These are phyloP conservation scores for Drosophila basisetae DNA, from an alignment of 2,888 invertebrate genomes.

Conservation along the genomic window DNA sequence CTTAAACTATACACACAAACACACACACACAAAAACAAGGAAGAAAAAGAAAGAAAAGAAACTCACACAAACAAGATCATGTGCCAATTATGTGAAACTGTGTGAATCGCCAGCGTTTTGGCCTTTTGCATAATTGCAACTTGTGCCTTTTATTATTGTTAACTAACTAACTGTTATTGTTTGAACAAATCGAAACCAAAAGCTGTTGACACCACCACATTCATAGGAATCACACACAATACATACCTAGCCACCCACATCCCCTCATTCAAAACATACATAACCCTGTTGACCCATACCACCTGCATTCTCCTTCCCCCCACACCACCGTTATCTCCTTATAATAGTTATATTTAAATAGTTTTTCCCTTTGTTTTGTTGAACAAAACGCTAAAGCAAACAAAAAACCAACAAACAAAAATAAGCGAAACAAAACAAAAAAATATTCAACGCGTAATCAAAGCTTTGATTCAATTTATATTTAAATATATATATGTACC, in stretches of 20 bases:
- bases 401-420: slow-evolving; percentile 36
- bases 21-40: background rate
- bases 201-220: slow-evolving; percentile 68
- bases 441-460: slow-evolving; percentile 65
- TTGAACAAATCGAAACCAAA: slow-evolving; percentile 75
- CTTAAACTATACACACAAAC: slow-evolving; percentile 10
- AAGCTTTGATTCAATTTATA: slow-evolving; percentile 78
- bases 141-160: slow-evolving; percentile 78
- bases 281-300: slow-evolving; percentile 20
- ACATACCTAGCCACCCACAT: slow-evolving; percentile 14
- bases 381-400: slow-evolving; percentile 65
- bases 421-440: slow-evolving; percentile 49
- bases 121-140: slow-evolving; percentile 76
- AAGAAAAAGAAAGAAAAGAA: slow-evolving; percentile 33
- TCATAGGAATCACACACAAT: slow-evolving; percentile 32
- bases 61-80: slow-evolving; percentile 55
- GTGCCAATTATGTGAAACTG: slow-evolving; percentile 68
- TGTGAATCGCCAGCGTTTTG: slow-evolving; percentile 77
- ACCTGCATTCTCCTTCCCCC: slow-evolving; percentile 13
- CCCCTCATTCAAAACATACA: slow-evolving; percentile 30
- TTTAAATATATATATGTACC: slow-evolving; percentile 70
- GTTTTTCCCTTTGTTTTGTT: slow-evolving; percentile 76
- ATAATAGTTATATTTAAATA: slow-evolving; percentile 78
- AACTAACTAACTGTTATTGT: slow-evolving; percentile 78
- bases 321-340: slow-evolving; percentile 22